phyloP scores from a whole-genome alignment of 2,888 invertebrate genomes.

The Malthinus flaveolus region DNA sequence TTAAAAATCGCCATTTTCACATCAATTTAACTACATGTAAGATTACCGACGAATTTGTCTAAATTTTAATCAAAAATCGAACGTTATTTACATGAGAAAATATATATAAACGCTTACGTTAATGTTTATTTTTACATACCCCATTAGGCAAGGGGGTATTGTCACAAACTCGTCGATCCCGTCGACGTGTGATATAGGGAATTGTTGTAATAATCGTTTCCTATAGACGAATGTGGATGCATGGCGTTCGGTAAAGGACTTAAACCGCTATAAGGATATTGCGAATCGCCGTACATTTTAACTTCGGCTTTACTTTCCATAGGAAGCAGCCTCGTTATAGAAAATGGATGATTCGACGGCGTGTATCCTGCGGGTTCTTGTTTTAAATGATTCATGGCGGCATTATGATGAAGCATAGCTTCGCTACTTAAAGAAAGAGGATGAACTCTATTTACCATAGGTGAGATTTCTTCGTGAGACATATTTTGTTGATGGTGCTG shows the following conservation, averaged over 20 bases:
- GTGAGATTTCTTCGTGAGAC: constrained; percentile 62
- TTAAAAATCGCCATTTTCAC: constrained; percentile 10
- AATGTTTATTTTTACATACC: constrained; percentile 18
- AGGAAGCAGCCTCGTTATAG: constrained; percentile 90
- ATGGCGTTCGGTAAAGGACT: constrained; percentile 64
- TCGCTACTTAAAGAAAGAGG: constrained; percentile 54
- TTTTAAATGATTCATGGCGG: constrained; percentile 67
- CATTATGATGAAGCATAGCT: constrained; percentile 57
- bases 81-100: constrained; percentile 10
- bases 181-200: constrained; percentile 74
- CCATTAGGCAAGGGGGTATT: constrained; percentile 84
- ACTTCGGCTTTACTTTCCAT: constrained; percentile 86
- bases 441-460: constrained; percentile 66
- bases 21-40: no score
- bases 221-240: constrained; percentile 59
- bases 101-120: background rate
- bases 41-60: constrained; percentile 1
- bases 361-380: constrained; percentile 63
- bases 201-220: constrained; percentile 82
- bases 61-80: constrained; percentile 13
- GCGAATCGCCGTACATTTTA: constrained; percentile 88
- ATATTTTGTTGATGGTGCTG: constrained; percentile 60
- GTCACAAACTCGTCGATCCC: constrained; percentile 87
- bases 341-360: constrained; percentile 88
- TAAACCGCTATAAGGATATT: constrained; percentile 65